Evolutionary conservation across 2,797 vertebrate genomes (phyloP), one percentile per base, ranked within the genome.

Genomic region (Phalanger gymnotis): DNA sequence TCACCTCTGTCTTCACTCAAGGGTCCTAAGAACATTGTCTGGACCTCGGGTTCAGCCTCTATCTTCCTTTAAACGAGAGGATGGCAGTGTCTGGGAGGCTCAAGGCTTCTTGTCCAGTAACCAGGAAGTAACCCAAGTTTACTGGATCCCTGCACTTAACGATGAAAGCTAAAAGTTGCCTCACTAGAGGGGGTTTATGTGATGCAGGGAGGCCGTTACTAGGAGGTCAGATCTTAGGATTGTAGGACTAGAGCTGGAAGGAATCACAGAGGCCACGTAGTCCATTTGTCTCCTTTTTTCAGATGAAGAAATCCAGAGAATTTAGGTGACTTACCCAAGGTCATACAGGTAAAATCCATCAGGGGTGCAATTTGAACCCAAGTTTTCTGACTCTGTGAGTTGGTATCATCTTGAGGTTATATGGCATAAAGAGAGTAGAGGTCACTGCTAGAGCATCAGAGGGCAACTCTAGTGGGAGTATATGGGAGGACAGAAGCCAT

Each of bases 401-500:
- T 25, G 25, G 3, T 47, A 51, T 27, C 73, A 11, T 47, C 9
- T 25, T 27, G 22, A 40, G 10, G 0, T 0, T 11, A 53, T 52
- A 56, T 13, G 3, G 19, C 12, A 0, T 28, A 31, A n/a, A 54
- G 58, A 58, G 1, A 54, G 52, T 22, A 90, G 90, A 54, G 5
- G 31, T 53, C 27, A 13, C 27, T 14, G 89, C 5, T 13, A 90
- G 28, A 53, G 31, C 25, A 53, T 52, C 52, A 40, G 52, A 90
- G 90, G 31, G 11, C 30, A 40, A 5, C 6, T 54, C 52, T 90
- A n/a, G 53, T 87, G 53, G 90, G 53, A 90, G 31, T 53, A 34
- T 34, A 2, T 31, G 13, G 13, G 53, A 14, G 19, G 90, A 22
- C 52, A 90, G 90, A n/a, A 90, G 52, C 28, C 28, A 40, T 73